These are phyloP conservation scores for Gryllus bimaculatus DNA, from an alignment of 1,140 invertebrate species.

Conservation along the genomic window DNA sequence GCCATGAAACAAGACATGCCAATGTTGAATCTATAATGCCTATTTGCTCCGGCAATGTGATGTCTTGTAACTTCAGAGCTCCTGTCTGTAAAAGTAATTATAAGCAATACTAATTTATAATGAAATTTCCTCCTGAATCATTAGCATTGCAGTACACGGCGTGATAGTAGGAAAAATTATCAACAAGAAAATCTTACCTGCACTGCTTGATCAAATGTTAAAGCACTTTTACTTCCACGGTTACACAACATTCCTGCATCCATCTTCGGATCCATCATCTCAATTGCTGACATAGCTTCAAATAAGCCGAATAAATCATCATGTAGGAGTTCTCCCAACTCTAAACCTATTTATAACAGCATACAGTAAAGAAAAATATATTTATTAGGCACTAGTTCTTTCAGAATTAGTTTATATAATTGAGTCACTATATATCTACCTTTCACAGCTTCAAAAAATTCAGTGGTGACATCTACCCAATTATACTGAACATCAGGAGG, in stretches of 20 bases:
- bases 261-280: slow-evolving; percentile 99
- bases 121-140: neutral
- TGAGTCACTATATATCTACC: neutral
- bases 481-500: slow-evolving; percentile 16
- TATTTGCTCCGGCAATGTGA: slow-evolving; percentile 57
- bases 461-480: slow-evolving; percentile 17
- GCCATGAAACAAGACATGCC: slow-evolving; percentile 86
- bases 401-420: neutral
- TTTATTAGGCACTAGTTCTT: neutral
- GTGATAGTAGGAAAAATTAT: neutral
- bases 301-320: slow-evolving; percentile 89
- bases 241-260: slow-evolving; percentile 97
- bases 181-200: slow-evolving; percentile 42
- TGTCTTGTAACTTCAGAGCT: slow-evolving; percentile 67
- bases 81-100: slow-evolving; percentile 46
- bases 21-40: slow-evolving; percentile 90
- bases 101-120: neutral
- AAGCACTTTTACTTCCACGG: slow-evolving; percentile 67
- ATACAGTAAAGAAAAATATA: neutral
- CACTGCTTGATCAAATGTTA: slow-evolving; percentile 82
- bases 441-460: slow-evolving; percentile 19
- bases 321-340: slow-evolving; percentile 80
- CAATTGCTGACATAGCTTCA: slow-evolving; percentile 98
- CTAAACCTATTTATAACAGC: slow-evolving; percentile 49
- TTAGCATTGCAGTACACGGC: neutral